phyloP scores from a whole-genome alignment of 2,888 invertebrate genomes.

The Aspidapion aeneum region DNA sequence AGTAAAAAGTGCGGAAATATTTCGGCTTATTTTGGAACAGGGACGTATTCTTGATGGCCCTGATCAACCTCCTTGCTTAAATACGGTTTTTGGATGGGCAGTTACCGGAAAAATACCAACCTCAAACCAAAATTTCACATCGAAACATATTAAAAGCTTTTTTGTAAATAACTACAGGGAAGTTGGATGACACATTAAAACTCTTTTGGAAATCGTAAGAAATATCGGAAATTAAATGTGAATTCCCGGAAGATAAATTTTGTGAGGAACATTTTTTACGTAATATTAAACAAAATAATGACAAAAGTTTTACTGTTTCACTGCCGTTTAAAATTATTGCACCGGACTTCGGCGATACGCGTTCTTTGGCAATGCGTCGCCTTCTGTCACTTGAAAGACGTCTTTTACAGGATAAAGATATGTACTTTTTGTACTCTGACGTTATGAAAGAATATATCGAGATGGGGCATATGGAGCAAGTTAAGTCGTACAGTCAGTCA shows the following conservation, averaged over 20 bases:
- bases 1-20: neutral
- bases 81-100: neutral
- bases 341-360: conserved; percentile 1
- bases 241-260: neutral
- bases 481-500: neutral
- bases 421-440: neutral
- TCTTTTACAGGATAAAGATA: neutral
- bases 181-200: neutral
- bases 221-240: neutral
- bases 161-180: neutral
- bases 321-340: conserved; percentile 1
- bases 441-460: conserved; percentile 1
- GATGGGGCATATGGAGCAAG: neutral
- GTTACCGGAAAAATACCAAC: neutral
- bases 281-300: neutral
- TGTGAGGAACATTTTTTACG: neutral
- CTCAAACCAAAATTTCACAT: neutral
- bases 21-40: neutral
- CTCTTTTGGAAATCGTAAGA: neutral
- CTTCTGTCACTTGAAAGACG: conserved; percentile 1
- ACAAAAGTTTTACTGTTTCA: neutral
- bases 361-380: neutral
- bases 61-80: neutral
- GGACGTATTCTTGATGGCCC: neutral
- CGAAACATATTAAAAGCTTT: neutral